These are phyloP conservation scores for Mythimna loreyi DNA, from an alignment of 2,888 invertebrate species.

Conservation along the genomic window DNA sequence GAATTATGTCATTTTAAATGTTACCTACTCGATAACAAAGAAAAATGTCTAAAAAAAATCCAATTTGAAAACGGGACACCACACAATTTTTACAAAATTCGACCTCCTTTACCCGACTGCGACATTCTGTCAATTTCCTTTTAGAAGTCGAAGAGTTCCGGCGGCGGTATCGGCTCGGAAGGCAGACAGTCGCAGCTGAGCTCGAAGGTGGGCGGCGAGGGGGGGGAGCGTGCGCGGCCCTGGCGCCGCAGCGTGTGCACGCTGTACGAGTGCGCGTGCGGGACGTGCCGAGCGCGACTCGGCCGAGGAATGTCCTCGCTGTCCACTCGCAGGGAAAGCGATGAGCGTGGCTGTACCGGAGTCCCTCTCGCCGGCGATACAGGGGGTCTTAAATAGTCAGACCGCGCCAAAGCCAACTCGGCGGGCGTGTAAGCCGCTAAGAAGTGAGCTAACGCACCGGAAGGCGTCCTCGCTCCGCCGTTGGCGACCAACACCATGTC, in stretches of 20 bases:
- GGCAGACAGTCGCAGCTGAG: conserved; percentile 78
- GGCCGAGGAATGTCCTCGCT: conserved; percentile 67
- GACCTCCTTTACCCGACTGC: conserved; percentile 1
- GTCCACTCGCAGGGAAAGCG: conserved; percentile 79
- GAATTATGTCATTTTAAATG: conserved; percentile 8
- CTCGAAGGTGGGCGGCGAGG: conserved; percentile 58
- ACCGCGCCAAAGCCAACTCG: conserved; percentile 73
- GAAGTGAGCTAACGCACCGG: conserved; percentile 85
- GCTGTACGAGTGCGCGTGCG: conserved; percentile 74
- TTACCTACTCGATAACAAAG: background rate
- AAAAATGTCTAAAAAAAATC: conserved; percentile 21
- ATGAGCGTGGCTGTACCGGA: conserved; percentile 75
- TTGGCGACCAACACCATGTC: conserved; percentile 87
- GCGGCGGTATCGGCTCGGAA: conserved; percentile 83
- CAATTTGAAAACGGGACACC: conserved; percentile 36
- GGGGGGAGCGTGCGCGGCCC: conserved; percentile 66
- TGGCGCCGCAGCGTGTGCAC: conserved; percentile 76
- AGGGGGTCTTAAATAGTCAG: conserved; percentile 80
- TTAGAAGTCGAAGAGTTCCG: conserved; percentile 85
- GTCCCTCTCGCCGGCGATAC: conserved; percentile 64
- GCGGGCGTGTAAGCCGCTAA: conserved; percentile 79
- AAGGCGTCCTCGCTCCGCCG: conserved; percentile 82
- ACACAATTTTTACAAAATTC: conserved; percentile 52
- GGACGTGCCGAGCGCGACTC: conserved; percentile 60
- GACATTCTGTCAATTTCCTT: conserved; percentile 40